These are phyloP conservation scores for Trematomus loennbergii DNA, from an alignment of 2,113 vertebrate genomes.

Conservation along the genomic window DNA sequence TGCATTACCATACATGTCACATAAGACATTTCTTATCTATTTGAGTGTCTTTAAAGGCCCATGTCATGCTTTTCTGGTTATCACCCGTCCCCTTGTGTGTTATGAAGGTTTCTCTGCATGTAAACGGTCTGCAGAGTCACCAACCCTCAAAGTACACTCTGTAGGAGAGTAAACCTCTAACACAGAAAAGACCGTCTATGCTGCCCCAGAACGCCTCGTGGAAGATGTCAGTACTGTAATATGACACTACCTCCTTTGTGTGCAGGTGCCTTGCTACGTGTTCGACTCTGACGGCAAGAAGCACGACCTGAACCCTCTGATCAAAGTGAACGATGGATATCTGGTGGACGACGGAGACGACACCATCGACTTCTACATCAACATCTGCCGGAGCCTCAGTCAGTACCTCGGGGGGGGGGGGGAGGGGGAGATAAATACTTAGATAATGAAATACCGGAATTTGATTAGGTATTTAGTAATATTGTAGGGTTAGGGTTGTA, in stretches of 20 bases:
- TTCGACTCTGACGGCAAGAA: conserved; percentile 89
- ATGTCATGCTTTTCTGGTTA: no score
- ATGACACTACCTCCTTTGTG: background rate
- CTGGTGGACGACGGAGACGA: conserved; percentile 93
- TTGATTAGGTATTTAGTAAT: background rate
- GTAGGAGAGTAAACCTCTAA: no score
- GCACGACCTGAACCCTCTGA: conserved; percentile 93
- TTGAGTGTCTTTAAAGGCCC: no score
- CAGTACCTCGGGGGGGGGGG: conserved; percentile 29
- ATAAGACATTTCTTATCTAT: no score
- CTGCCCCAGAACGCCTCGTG: no score
- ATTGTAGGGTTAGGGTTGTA: background rate
- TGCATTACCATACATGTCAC: no score
- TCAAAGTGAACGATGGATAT: conserved; percentile 87
- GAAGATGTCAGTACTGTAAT: background rate
- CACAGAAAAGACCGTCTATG: no score
- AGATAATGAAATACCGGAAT: background rate
- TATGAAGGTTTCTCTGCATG: no score
- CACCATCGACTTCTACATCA: conserved; percentile 90
- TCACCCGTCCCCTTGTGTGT: no score
- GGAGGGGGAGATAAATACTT: background rate
- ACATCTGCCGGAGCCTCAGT: conserved; percentile 92
- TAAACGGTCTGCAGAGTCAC: no score
- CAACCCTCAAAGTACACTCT: no score
- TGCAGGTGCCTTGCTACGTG: conserved; percentile 92